A percentile compares a stretch with the other conserved stretches of the same genome.
Conservation (phyloP, 2,888 invertebrate genomes). For the Nephrocerus scutellatus region DNA sequence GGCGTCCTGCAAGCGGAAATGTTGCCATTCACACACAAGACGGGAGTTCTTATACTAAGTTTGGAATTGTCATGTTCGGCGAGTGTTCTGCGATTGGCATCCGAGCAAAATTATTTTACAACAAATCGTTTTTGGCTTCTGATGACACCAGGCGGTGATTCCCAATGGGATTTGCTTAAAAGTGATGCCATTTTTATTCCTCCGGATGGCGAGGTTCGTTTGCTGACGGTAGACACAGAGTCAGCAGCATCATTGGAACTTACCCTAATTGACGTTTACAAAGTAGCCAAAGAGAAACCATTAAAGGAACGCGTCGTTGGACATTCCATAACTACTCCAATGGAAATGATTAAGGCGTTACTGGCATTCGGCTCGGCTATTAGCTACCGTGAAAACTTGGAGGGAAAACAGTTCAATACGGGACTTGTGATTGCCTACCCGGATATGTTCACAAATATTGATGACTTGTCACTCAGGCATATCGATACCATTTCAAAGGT, state of each 20-base stretch:
- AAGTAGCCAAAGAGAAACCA: constrained; percentile 32
- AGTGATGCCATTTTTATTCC: constrained; percentile 35
- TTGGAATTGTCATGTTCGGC: constrained; percentile 32
- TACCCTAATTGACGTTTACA: constrained; percentile 37
- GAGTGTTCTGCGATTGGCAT: constrained; percentile 33
- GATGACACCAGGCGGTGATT: constrained; percentile 18
- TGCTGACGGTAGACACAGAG: constrained; percentile 19
- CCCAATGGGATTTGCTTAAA: constrained; percentile 23
- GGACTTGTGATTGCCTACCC: constrained; percentile 44
- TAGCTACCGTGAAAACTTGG: constrained; percentile 36
- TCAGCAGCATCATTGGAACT: constrained; percentile 11
- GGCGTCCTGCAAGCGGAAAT: constrained; percentile 29
- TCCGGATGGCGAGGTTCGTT: constrained; percentile 37
- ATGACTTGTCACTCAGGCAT: constrained; percentile 41
- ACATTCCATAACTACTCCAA: constrained; percentile 17
- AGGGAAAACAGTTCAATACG: constrained; percentile 39
- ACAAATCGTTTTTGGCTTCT: constrained; percentile 42
- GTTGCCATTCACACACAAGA: constrained; percentile 28
- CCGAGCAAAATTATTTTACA: constrained; percentile 38
- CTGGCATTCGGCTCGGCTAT: constrained; percentile 35
- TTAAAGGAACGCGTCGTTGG: constrained; percentile 27
- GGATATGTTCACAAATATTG: constrained; percentile 41
- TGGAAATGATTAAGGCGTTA: constrained; percentile 26
- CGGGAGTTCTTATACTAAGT: constrained; percentile 35
- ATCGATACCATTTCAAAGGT: constrained; percentile 48